Percentiles rank a stretch among this genome's conserved stretches.
Conservation (phyloP, 1,140 invertebrate genomes). For the Mizuhopecten yessoensis region DNA sequence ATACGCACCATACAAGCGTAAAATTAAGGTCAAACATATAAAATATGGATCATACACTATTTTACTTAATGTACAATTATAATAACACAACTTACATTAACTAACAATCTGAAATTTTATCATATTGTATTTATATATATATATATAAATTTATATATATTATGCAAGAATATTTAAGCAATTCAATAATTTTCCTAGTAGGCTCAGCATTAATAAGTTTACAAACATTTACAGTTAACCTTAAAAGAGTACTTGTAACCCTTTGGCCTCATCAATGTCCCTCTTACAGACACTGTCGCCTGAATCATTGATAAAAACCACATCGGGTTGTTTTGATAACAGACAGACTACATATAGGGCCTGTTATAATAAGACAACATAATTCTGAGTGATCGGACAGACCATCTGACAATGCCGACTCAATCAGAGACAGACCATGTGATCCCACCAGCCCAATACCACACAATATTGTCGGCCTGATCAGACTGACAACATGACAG, state of each 20-base stretch:
- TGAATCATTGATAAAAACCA: too few relatives aligned
- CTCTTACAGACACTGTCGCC: not conserved
- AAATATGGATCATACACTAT: not conserved
- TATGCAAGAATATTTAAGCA: conserved; percentile 35
- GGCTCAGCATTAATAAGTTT: conserved; percentile 4
- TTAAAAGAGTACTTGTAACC: not conserved
- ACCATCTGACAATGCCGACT: not conserved
- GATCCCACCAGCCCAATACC: not conserved
- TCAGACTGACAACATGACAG: not conserved
- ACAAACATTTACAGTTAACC: not conserved
- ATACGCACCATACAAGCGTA: not conserved
- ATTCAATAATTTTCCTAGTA: not conserved
- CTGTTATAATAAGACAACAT: too few relatives aligned
- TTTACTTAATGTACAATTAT: not conserved
- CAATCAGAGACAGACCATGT: not conserved
- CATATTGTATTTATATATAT: not conserved
- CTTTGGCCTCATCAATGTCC: not conserved
- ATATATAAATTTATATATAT: conserved; percentile 33
- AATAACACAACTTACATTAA: conserved; percentile 21
- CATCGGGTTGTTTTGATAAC: not conserved
- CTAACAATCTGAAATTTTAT: conserved; percentile 27
- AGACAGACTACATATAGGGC: too few relatives aligned
- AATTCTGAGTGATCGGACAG: too few relatives aligned
- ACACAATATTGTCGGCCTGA: not conserved
- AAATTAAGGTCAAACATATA: conserved; percentile 17